A percentile compares a stretch with the other conserved stretches of the same genome.
Conservation (phyloP, 1,140 invertebrate genomes). For the Drosophila paulistorum region DNA sequence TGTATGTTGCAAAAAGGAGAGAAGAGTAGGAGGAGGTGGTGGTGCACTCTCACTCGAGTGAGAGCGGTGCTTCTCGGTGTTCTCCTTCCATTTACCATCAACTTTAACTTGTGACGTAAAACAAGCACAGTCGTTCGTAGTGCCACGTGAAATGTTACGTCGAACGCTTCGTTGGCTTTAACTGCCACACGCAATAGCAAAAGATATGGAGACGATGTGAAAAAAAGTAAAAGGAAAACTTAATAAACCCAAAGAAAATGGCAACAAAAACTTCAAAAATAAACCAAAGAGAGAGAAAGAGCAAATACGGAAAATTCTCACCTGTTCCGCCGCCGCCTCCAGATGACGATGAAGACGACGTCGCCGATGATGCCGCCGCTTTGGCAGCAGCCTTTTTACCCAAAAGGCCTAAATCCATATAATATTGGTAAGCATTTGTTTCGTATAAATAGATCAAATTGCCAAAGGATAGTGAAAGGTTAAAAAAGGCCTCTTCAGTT, state of each 20-base stretch:
- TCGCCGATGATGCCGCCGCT: constrained; percentile 32
- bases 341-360: constrained; percentile 17
- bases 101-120: constrained; percentile 70
- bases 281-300: background rate
- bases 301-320: background rate
- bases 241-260: constrained; percentile 12
- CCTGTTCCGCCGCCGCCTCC: constrained; percentile 34
- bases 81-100: constrained; percentile 51
- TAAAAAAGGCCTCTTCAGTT: background rate
- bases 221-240: constrained; percentile 22
- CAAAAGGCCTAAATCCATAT: constrained; percentile 66
- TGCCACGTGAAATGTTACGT: constrained; percentile 72
- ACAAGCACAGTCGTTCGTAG: constrained; percentile 45
- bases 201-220: constrained; percentile 24
- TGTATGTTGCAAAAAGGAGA: constrained; percentile 44
- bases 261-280: background rate
- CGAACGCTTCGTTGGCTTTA: constrained; percentile 72
- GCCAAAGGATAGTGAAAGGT: background rate
- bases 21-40: constrained; percentile 29
- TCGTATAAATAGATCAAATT: background rate
- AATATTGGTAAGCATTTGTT: constrained; percentile 38
- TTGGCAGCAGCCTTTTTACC: constrained; percentile 73
- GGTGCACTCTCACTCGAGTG: too few species aligned
- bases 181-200: constrained; percentile 63
- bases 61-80: background rate